Evolutionary conservation across 2,797 vertebrate genomes (phyloP), one percentile per base, ranked within the genome.

Genomic region (Distichodus sexfasciatus): DNA sequence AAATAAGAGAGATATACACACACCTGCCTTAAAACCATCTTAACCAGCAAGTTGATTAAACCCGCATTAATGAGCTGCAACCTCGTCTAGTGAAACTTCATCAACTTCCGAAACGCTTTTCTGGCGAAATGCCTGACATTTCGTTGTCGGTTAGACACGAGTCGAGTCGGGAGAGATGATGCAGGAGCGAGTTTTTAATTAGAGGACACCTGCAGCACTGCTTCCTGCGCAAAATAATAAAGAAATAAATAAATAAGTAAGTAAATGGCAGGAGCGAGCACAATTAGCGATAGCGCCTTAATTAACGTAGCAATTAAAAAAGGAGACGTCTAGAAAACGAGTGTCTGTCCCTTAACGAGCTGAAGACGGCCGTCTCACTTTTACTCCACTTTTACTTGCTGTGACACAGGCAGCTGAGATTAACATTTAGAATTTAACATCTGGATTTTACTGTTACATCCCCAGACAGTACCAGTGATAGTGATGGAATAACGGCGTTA

Each of bases 261-360:
- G n/a, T n/a, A 86, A 79, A 84, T 28, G 12, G 41, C 84, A 78
- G 78, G 79, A 85, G 78, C 83, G 81, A 79, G 82, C 81, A 82
- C 86, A 89, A 88, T 89, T 88, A 89, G 84, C 80, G 77, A 82
- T 83, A 82, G 86, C 84, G 88, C 82, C 87, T 90, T 88, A 88
- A 90, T 91, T 88, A 87, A 87, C 76, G 58, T 71, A 47, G 74
- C 85, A 83, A 90, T 87, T 86, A 84, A 86, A 85, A 81, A 86
- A 81, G 81, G 85, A 86, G 87, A 83, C 85, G 77, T 87, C 79
- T 15, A 48, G 84, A 82, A 84, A 86, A 88, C 86, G 85, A 81
- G 74, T 80, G 69, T 65, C 72, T 81, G 76, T 74, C 71, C 67
- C 71, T 67, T 46, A 59, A 50, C 31, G 54, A 69, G 38, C 57